Evolutionary conservation across 2,113 vertebrate genomes (phyloP), one percentile per base, ranked within the genome.

Genomic region (Turdus rufiventris): DNA sequence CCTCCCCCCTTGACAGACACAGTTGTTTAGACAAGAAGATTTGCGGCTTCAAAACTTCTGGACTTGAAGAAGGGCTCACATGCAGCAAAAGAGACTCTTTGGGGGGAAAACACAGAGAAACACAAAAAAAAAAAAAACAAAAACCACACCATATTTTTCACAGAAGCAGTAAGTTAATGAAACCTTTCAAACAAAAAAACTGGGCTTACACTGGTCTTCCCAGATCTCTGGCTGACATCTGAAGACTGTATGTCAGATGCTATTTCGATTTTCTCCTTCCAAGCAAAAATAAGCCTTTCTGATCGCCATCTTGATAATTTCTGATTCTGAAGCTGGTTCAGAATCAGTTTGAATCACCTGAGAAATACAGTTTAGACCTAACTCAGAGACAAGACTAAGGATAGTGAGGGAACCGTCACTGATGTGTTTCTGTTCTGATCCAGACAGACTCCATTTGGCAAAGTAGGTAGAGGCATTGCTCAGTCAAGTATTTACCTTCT

Each of bases 271-370:
- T 89, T 75, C 51, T 75, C 57, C 56, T 91, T 81, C 34, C 50
- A 73, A 95, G 85, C 45, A 61, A 89, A 93, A 94, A 89, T 50
- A 79, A 82, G 45, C 40, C 36, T 58, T 92, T 92, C 58, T 88
- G n/a, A 60, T 63, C 19, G 2, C 56, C 33, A 74, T 53, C 24
- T 58, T n/a, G 38, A 23, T 79, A 54, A 77, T 76, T 85, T 89
- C 51, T 74, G 48, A 43, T 56, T 80, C 62, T 60, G 67, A 93
- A 86, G 78, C 5, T 73, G 19, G 23, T 53, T 56, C 28, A 66
- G 82, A 75, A 91, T 85, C 61, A 21, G 34, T 94, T 42, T 77
- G 78, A 85, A 93, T 71, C 63, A 90, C 33, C 67, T 56, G 47
- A 88, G 87, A 89, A 91, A 67, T 23, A 79, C 21, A 91, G 40